Evolutionary conservation across 2,888 invertebrate genomes (phyloP).

Genomic region (Didymodactylos carnosus): DNA sequence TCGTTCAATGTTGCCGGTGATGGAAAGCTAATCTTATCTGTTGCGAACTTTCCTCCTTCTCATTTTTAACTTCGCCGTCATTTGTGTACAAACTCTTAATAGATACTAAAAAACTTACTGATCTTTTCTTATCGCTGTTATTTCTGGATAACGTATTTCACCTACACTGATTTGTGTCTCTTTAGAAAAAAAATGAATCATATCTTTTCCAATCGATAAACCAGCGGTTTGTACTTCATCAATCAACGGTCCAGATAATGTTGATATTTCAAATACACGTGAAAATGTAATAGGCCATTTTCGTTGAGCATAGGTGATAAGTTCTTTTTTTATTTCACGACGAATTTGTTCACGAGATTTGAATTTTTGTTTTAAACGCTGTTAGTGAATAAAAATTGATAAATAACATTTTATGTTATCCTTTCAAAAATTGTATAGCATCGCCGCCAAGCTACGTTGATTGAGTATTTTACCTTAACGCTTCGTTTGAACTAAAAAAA

Average conservation of each 20-base stretch:
- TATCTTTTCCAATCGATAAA: neutral
- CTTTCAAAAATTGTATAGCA: no score
- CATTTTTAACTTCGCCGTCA: no score
- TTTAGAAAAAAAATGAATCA: neutral
- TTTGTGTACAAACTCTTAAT: no score
- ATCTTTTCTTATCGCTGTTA: neutral
- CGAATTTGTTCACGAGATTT: neutral
- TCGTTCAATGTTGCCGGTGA: no score
- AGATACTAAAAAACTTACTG: neutral
- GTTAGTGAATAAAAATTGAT: no score
- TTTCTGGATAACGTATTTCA: neutral
- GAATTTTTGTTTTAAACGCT: neutral
- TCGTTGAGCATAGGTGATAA: conserved; percentile 90
- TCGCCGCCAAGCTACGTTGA: no score
- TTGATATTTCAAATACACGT: conserved; percentile 72
- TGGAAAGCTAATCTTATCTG: no score
- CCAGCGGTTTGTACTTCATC: neutral
- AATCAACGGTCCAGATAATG: neutral
- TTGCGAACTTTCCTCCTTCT: no score
- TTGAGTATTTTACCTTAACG: no score
- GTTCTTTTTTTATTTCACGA: conserved; percentile 43
- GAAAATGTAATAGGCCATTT: conserved; percentile 97
- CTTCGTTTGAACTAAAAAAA: no score
- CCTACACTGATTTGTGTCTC: neutral
- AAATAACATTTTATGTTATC: no score